Percentiles rank a stretch among this genome's conserved stretches.
Conservation (phyloP, 2,797 vertebrate species). For the Paratrypauchen microcephalus region DNA sequence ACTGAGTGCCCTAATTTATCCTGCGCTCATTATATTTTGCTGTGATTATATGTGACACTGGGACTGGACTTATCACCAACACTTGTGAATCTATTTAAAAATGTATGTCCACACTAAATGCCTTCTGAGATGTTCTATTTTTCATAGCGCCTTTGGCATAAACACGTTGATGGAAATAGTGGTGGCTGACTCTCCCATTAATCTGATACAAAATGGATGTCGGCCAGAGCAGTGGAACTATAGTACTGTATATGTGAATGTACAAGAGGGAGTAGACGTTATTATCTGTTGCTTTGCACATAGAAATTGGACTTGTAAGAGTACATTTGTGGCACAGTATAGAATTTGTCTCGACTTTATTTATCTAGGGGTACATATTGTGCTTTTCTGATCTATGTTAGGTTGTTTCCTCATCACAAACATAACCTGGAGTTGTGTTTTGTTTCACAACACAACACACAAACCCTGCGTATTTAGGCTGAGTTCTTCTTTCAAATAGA, state of each 20-base stretch:
- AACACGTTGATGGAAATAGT: slow-evolving; percentile 63
- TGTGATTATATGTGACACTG: not conserved
- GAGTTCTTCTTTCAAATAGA: too few species aligned
- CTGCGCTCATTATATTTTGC: not conserved
- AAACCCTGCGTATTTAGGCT: too few species aligned
- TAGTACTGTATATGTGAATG: not conserved
- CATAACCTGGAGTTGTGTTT: too few species aligned
- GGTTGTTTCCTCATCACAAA: too few species aligned
- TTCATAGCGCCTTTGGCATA: slow-evolving; percentile 59
- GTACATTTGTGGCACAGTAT: not conserved
- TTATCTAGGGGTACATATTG: too few species aligned
- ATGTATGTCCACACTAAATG: slow-evolving; percentile 43
- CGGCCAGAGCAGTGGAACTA: not conserved
- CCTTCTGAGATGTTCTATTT: slow-evolving; percentile 47
- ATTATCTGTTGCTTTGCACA: not conserved
- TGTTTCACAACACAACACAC: too few species aligned
- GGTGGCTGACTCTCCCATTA: slow-evolving; percentile 49
- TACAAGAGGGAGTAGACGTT: not conserved
- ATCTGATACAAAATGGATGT: slow-evolving; percentile 54
- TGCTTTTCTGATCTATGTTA: too few species aligned
- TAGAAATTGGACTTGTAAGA: not conserved
- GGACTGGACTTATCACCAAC: slow-evolving; percentile 33
- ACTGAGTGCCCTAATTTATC: not conserved
- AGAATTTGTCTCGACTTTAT: too few species aligned
- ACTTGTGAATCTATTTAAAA: slow-evolving; percentile 48